phyloP scores from a whole-genome alignment of 2,797 vertebrate genomes.

The Acanthopagrus latus region DNA sequence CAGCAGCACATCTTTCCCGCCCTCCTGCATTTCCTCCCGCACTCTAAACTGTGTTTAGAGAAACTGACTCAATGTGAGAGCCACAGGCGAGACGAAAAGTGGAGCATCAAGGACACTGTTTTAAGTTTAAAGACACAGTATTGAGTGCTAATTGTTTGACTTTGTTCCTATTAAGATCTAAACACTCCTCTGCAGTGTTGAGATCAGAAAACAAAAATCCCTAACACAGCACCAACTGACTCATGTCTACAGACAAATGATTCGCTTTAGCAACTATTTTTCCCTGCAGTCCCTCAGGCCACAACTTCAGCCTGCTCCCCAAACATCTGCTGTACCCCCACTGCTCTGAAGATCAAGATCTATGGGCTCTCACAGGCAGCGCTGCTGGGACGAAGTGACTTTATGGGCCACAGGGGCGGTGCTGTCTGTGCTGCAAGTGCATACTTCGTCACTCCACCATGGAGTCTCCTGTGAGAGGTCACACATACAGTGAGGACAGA shows the following conservation, averaged over 20 bases:
- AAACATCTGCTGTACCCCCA: constrained; percentile 68
- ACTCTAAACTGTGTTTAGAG: constrained; percentile 47
- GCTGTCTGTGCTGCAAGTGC: constrained; percentile 37
- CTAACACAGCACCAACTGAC: constrained; percentile 18
- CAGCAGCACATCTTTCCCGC: neutral
- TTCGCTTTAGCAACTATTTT: constrained; percentile 55
- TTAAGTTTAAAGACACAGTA: constrained; percentile 5
- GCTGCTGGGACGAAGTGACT: constrained; percentile 50
- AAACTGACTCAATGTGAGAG: constrained; percentile 34
- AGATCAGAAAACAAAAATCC: neutral
- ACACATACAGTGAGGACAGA: constrained; percentile 2
- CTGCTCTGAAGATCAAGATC: constrained; percentile 67
- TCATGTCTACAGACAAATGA: constrained; percentile 61
- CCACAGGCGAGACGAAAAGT: constrained; percentile 22
- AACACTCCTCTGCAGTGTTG: neutral
- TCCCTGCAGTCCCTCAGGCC: constrained; percentile 40
- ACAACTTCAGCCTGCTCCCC: constrained; percentile 60
- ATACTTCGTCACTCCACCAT: constrained; percentile 53
- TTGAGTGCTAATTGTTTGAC: constrained; percentile 13
- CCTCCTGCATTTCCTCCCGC: neutral
- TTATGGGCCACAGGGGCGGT: constrained; percentile 45
- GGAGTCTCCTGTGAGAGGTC: constrained; percentile 38
- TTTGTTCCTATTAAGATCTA: neutral
- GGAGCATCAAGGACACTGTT: constrained; percentile 22
- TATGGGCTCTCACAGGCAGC: constrained; percentile 55